Conservation (phyloP, 2,888 invertebrate species). For the Lysandra bellargus region DNA sequence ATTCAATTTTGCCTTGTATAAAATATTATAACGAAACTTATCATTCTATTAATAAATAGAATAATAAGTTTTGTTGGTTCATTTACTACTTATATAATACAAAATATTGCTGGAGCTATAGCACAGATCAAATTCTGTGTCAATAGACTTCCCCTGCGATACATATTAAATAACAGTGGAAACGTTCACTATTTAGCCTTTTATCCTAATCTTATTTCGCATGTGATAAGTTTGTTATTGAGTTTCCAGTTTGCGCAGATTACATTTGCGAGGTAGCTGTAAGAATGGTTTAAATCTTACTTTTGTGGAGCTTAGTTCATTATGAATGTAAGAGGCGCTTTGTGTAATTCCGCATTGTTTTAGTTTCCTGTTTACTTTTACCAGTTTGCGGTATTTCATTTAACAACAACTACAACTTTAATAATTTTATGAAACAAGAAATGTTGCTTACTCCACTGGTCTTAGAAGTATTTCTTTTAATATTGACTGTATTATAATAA, state of each 20-base stretch:
- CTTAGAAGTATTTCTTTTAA: too few species aligned
- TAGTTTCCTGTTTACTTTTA: background rate
- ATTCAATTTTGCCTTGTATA: too few species aligned
- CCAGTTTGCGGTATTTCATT: background rate
- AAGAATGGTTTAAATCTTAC: slow-evolving; percentile 23
- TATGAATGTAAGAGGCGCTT: slow-evolving; percentile 1
- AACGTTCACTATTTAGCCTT: background rate
- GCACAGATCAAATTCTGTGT: too few species aligned
- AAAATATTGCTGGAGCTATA: too few species aligned
- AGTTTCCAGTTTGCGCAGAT: background rate
- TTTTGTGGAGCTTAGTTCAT: background rate
- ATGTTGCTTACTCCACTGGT: too few species aligned
- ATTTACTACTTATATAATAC: too few species aligned
- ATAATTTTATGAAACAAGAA: background rate
- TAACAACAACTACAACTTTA: background rate
- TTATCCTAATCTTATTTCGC: slow-evolving; percentile 8
- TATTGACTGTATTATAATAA: too few species aligned
- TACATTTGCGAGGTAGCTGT: slow-evolving; percentile 28
- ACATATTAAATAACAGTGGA: background rate
- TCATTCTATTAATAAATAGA: too few species aligned
- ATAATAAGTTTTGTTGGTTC: too few species aligned
- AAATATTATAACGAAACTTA: too few species aligned
- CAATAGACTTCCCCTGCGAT: too few species aligned
- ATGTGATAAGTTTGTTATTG: slow-evolving; percentile 22
- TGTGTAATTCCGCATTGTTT: slow-evolving; percentile 22